A percentile compares a stretch with the other conserved stretches of the same genome.
phyloP scores from a whole-genome alignment of 2,113 vertebrate species.

The Anhinga anhinga region DNA sequence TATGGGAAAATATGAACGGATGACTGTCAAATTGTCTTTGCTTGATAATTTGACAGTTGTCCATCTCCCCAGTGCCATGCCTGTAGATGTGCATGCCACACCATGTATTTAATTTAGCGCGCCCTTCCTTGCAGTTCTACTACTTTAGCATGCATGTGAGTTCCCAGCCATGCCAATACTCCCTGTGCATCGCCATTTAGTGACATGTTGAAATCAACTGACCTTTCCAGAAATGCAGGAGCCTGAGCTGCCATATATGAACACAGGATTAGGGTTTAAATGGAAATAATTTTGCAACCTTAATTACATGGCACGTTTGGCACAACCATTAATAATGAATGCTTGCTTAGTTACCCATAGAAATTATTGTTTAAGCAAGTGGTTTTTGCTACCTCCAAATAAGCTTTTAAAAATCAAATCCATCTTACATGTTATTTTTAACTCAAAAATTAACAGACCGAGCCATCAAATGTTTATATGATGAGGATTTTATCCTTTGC shows the following conservation, averaged over 20 bases:
- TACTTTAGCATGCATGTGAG: neutral
- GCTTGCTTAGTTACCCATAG: neutral
- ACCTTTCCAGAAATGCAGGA: neutral
- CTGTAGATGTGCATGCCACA: neutral
- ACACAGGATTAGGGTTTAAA: neutral
- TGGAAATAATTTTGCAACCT: neutral
- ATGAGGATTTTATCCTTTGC: neutral
- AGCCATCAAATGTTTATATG: slow-evolving; percentile 11
- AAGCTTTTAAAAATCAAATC: slow-evolving; percentile 25
- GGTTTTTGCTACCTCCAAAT: neutral
- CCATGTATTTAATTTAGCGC: neutral
- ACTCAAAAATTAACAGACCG: neutral
- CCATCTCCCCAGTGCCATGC: neutral
- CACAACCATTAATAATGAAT: slow-evolving; percentile 1
- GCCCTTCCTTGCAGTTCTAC: neutral
- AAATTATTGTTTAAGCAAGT: neutral
- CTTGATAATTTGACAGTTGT: neutral
- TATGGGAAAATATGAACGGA: neutral
- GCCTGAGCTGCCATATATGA: neutral
- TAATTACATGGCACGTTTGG: neutral
- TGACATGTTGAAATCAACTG: neutral
- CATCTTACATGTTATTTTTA: neutral
- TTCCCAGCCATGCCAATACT: neutral
- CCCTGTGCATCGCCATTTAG: neutral
- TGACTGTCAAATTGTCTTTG: neutral